A percentile compares a stretch with the other conserved stretches of the same genome.
Conservation (phyloP, 2,113 vertebrate species). For the Speoplatyrhinus poulsoni region DNA sequence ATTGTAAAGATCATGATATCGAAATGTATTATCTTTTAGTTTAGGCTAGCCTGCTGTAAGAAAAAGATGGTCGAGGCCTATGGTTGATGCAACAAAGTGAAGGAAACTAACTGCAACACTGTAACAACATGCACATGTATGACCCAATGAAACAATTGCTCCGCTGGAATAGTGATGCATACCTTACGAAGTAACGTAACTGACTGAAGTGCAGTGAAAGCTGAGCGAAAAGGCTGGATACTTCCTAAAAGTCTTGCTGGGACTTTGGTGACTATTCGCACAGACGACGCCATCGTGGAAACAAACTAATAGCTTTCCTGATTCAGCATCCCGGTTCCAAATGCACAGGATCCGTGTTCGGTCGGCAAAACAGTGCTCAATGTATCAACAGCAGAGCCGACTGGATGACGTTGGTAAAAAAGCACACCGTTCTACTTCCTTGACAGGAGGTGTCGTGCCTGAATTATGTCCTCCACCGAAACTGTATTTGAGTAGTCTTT, state of each 20-base stretch:
- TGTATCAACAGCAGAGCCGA: too few relatives aligned
- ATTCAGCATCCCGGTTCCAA: conserved; percentile 33
- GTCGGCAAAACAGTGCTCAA: too few relatives aligned
- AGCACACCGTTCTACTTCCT: too few relatives aligned
- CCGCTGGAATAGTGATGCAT: not conserved
- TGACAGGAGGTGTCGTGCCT: too few relatives aligned
- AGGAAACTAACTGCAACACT: not conserved
- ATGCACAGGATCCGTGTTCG: too few relatives aligned
- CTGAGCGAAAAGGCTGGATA: conserved; percentile 30
- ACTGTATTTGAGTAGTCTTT: too few relatives aligned
- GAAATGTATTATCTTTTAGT: not conserved
- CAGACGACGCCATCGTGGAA: conserved; percentile 56
- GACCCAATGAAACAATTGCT: not conserved
- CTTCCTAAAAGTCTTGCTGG: conserved; percentile 61
- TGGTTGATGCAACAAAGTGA: not conserved
- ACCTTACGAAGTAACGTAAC: conserved; percentile 52
- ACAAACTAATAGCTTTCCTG: conserved; percentile 2
- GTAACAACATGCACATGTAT: not conserved
- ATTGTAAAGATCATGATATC: not conserved
- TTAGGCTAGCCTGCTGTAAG: not conserved
- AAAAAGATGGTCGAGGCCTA: not conserved
- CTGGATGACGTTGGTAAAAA: not conserved
- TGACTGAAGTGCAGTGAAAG: conserved; percentile 8
- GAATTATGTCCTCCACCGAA: too few relatives aligned
- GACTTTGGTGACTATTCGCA: conserved; percentile 64